Conservation (phyloP, 2,113 vertebrate species). For the Lichenostomus cassidix region DNA sequence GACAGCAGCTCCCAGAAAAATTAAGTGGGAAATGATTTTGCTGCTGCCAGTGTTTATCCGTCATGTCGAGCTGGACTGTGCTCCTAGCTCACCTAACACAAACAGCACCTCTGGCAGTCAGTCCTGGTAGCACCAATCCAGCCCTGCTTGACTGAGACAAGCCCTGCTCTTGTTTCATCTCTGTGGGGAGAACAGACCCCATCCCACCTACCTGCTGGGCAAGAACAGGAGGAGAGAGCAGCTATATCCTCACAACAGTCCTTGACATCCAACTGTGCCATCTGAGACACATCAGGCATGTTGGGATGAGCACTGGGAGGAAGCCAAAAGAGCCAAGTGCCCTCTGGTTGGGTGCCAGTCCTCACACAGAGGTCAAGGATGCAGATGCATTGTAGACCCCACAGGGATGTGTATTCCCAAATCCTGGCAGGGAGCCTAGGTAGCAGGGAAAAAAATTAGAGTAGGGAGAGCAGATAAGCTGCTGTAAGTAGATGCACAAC, state of each 20-base stretch:
- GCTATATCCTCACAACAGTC: not conserved
- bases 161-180: not conserved
- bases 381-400: fast-evolving
- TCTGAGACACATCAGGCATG: not conserved
- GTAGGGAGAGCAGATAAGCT: not conserved
- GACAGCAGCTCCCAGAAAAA: not conserved
- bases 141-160: not conserved
- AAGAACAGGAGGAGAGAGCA: not conserved
- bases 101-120: fast-evolving
- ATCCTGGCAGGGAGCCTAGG: not conserved
- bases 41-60: fast-evolving
- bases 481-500: not conserved
- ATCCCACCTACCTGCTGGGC: not conserved
- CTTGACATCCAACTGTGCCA: not conserved
- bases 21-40: not conserved
- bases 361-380: not conserved
- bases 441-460: not conserved
- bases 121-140: not conserved
- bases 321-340: not conserved
- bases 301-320: fast-evolving
- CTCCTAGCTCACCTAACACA: not conserved
- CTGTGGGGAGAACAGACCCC: not conserved
- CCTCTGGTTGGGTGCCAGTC: not conserved
- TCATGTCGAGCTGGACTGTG: not conserved
- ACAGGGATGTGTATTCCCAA: fast-evolving